Evolutionary conservation across 2,888 invertebrate genomes (phyloP).

Genomic region (Peribatodes rhomboidaria): DNA sequence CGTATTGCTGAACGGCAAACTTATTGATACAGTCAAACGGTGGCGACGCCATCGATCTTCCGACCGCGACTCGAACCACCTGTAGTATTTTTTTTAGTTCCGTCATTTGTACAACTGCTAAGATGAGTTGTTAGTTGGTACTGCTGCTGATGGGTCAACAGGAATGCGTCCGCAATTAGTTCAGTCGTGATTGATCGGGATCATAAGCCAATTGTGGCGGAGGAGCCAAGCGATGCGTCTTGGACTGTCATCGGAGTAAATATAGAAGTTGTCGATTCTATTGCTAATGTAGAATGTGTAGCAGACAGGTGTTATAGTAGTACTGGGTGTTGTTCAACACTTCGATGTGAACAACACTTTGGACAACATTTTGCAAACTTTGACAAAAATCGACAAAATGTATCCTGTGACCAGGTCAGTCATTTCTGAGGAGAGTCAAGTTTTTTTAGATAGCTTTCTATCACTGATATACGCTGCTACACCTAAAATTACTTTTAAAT

Average conservation of each 20-base stretch:
- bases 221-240: conserved; percentile 28
- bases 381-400: no score
- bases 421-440: no score
- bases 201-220: conserved; percentile 37
- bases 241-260: conserved; percentile 23
- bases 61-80: neutral
- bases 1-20: conserved; percentile 1
- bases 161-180: conserved; percentile 43
- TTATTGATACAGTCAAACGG: neutral
- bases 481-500: no score
- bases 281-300: neutral
- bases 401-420: no score
- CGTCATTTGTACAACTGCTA: neutral
- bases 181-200: conserved; percentile 38
- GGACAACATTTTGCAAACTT: no score
- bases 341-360: no score
- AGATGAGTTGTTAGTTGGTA: neutral
- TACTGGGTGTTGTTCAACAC: no score
- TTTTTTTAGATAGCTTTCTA: no score
- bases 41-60: neutral
- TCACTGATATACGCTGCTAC: no score
- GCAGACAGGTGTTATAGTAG: no score
- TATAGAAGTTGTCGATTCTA: conserved; percentile 19
- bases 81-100: neutral
- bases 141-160: conserved; percentile 16